These are phyloP conservation scores for Eudyptes chrysolophus DNA, from an alignment of 2,113 vertebrate species.

Conservation along the genomic window DNA sequence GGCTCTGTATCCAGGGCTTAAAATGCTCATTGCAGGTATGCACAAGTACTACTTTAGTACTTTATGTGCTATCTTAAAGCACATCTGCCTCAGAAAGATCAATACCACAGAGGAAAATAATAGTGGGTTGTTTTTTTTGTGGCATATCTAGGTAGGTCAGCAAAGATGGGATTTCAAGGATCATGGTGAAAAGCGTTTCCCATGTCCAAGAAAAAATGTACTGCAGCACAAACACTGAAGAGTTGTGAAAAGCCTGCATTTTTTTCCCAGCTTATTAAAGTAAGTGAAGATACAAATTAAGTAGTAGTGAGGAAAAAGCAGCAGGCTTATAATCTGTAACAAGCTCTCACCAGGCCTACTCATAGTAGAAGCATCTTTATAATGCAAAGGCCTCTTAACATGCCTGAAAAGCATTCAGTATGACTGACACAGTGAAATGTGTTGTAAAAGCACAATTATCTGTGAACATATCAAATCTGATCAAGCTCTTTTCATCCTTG, in stretches of 20 bases:
- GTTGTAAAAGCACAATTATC: neutral
- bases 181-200: neutral
- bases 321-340: neutral
- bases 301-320: neutral
- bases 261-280: neutral
- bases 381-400: neutral
- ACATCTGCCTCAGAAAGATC: neutral
- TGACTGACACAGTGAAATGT: neutral
- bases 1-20: neutral
- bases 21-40: neutral
- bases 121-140: neutral
- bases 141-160: neutral
- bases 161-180: neutral
- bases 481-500: neutral
- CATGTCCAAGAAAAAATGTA: neutral
- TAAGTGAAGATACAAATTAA: neutral
- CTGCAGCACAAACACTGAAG: neutral
- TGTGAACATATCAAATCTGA: neutral
- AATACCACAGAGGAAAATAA: neutral
- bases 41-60: neutral
- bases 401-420: neutral
- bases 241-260: neutral
- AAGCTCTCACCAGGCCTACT: neutral
- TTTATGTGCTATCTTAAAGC: neutral
- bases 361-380: neutral